These are phyloP conservation scores for Magallana gigas DNA, from an alignment of 1,140 invertebrate genomes.

Conservation along the genomic window DNA sequence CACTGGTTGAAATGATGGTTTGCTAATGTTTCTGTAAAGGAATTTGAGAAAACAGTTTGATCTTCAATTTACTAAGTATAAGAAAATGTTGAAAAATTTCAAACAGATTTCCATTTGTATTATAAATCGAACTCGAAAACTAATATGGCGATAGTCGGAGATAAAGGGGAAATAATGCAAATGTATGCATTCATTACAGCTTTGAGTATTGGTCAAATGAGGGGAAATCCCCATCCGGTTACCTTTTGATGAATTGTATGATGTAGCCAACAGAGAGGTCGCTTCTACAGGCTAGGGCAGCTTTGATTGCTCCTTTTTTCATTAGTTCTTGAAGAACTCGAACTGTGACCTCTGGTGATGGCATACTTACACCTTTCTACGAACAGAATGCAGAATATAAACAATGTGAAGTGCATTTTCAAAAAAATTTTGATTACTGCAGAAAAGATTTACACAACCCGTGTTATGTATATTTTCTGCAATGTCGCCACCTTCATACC, in stretches of 20 bases:
- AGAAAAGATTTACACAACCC: too few relatives aligned
- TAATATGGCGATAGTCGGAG: not conserved
- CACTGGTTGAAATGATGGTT: slow-evolving; percentile 86
- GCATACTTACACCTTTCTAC: slow-evolving; percentile 79
- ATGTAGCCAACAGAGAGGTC: slow-evolving; percentile 85
- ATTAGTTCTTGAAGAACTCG: slow-evolving; percentile 90
- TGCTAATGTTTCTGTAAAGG: slow-evolving; percentile 85
- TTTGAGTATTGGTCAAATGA: too few relatives aligned
- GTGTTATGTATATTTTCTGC: too few relatives aligned
- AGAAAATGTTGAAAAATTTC: too few relatives aligned
- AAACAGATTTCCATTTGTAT: too few relatives aligned
- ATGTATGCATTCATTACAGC: not conserved
- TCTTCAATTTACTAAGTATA: not conserved
- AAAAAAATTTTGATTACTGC: too few relatives aligned
- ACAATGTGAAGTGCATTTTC: too few relatives aligned
- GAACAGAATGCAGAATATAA: not conserved
- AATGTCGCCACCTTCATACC: too few relatives aligned
- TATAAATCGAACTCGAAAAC: not conserved
- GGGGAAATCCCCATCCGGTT: not conserved
- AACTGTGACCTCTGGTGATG: slow-evolving; percentile 86
- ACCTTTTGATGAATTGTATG: slow-evolving; percentile 85
- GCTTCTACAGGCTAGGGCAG: slow-evolving; percentile 86
- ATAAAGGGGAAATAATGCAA: not conserved
- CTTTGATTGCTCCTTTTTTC: slow-evolving; percentile 71
- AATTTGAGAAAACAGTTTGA: slow-evolving; percentile 10